Evolutionary conservation across 2,797 vertebrate genomes (phyloP), one percentile per base, ranked within the genome.

Genomic region (Nannoperca obscura): DNA sequence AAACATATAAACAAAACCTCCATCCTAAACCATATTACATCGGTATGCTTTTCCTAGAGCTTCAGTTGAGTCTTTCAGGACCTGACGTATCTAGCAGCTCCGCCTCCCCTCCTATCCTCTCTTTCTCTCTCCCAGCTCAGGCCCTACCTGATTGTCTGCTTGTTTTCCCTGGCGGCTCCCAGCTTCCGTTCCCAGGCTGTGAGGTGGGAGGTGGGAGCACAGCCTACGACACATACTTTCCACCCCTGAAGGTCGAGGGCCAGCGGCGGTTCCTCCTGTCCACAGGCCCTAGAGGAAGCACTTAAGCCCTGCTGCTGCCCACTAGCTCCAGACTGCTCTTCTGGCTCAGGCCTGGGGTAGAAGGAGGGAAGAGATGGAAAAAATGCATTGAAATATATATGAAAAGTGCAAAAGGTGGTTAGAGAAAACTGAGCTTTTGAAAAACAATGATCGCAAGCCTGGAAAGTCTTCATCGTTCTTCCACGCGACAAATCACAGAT

Each of bases 161-260:
- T 97, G 97, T 97, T 98, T 98, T 97, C 97, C 97, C 97, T 97
- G 96, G 96, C 94, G 97, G 96, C 97, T 97, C 94, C 94, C 95
- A 86, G 96, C 96, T 98, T 99, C 97, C 97, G 97, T 99, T 99
- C 97, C 97, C 97, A 98, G 97, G 97, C 97, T 95, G 96, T 97
- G 96, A 97, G 94, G 96, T 96, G 86, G 90, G 88, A 91, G 89
- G 87, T 89, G 97, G 97, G 96, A 97, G 95, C 92, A 91, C 90
- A 95, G 97, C 96, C 97, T 97, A 95, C 95, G 93, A 97, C 96
- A 97, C 96, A 98, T 97, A 98, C 96, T 99, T 99, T 98, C 97
- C 97, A 98, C 96, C 97, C 96, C 95, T 96, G 95, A 98, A 97
- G 96, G 97, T 97, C 92, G 64, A 96, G 95, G 95, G 91, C 90